Evolutionary conservation across 2,888 invertebrate species (phyloP), one percentile per base, ranked within the genome.

Genomic region (Spodoptera picta): DNA sequence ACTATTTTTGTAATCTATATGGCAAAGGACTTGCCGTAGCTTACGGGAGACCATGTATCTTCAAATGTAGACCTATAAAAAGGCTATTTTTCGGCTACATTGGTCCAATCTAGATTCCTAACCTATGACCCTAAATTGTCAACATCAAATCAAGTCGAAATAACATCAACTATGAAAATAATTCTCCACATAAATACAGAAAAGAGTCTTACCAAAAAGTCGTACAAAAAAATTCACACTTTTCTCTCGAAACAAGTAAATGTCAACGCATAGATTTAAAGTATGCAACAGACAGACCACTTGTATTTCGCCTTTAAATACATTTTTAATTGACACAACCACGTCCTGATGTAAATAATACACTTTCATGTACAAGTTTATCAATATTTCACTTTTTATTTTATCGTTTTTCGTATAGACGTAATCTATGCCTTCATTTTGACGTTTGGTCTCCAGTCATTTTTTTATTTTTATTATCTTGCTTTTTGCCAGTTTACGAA

Each of bases 231-330:
- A 66, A 62, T 56, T 44, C 46, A 59, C 63, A 68, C 57, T 65
- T 53, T 61, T 60, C 55, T 60, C 55, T 27, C 62, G 62, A 59
- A 66, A 60, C 48, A 63, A 73, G 56, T 44, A 75, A 73, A 76
- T 46, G 77, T 77, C 73, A 75, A 54, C 63, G 42, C 60, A 19
- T 48, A 54, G 50, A 62, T 59, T 77, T 46, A 78, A 75, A 73
- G 54, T 53, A 62, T 60, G 48, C 47, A 63, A 63, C 65, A 58
- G 52, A 56, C 31, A 55, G 63, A 66, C 36, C 60, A 55, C 76
- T 64, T 67, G 36, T 65, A 60, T 59, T 58, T 57, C 55, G 78
- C 68, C 65, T 78, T 78, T 43, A 66, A 43, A 66, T 70, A 73
- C 66, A 77, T 77, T 60, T 63, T 72, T 60, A 53, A 57, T 46